Conservation (phyloP, 2,888 invertebrate species). For the Campaea margaritaria region DNA sequence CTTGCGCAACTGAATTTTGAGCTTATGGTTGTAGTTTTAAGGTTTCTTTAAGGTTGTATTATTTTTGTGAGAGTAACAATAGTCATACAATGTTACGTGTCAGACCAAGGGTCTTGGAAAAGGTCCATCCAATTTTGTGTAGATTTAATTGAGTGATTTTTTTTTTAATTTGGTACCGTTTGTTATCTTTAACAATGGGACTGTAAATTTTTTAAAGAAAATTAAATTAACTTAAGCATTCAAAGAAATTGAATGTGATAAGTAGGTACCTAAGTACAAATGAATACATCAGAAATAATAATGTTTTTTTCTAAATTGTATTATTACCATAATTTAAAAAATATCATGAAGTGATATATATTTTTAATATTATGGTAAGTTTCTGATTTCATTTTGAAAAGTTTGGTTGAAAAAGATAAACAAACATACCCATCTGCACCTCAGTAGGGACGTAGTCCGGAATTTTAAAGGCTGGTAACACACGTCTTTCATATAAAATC, state of each 20-base stretch:
- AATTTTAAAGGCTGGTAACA: slow-evolving; percentile 64
- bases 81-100: slow-evolving; percentile 63
- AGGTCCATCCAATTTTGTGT: slow-evolving; percentile 56
- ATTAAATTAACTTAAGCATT: no score
- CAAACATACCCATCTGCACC: slow-evolving; percentile 78
- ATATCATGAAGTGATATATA: no score
- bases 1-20: slow-evolving; percentile 19
- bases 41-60: slow-evolving; percentile 19
- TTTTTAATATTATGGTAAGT: no score
- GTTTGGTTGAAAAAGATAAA: slow-evolving; percentile 21
- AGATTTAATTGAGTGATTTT: slow-evolving; percentile 53
- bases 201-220: slow-evolving; percentile 17
- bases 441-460: slow-evolving; percentile 72
- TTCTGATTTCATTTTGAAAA: no score
- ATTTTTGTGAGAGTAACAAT: slow-evolving; percentile 50
- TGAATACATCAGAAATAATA: no score
- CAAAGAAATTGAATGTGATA: slow-evolving; percentile 2
- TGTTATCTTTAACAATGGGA: slow-evolving; percentile 42
- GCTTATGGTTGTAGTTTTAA: slow-evolving; percentile 20
- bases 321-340: no score
- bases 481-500: slow-evolving; percentile 55
- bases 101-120: slow-evolving; percentile 49
- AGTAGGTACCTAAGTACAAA: no score
- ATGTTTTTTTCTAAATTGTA: no score
- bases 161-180: slow-evolving; percentile 39